phyloP scores from a whole-genome alignment of 2,888 invertebrate species.

The Epiperipatus broadwayi region DNA sequence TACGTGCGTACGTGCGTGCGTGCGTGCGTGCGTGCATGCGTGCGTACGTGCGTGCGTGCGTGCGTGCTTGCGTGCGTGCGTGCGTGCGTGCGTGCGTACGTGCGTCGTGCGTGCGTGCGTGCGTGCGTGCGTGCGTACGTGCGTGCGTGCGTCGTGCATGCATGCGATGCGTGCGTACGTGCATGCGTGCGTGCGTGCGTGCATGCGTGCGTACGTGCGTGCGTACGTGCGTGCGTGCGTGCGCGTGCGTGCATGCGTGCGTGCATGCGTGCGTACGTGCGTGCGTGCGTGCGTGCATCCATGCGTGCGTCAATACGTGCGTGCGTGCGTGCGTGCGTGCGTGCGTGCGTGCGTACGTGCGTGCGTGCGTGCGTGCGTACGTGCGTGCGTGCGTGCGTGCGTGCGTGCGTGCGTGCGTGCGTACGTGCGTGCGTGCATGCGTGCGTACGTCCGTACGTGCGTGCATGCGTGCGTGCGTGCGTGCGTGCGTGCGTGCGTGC shows the following conservation, averaged over 20 bases:
- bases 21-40: slow-evolving; percentile 13
- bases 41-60: slow-evolving; percentile 12
- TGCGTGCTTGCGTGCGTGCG: no score
- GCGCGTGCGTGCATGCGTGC: slow-evolving; percentile 11
- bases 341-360: slow-evolving; percentile 13
- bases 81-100: slow-evolving; percentile 11
- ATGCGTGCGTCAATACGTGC: slow-evolving; percentile 8
- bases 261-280: slow-evolving; percentile 11
- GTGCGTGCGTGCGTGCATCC: slow-evolving; percentile 11
- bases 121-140: slow-evolving; percentile 12
- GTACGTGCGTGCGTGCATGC: slow-evolving; percentile 15
- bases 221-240: slow-evolving; percentile 11
- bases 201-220: slow-evolving; percentile 11
- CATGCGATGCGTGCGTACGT: slow-evolving; percentile 11
- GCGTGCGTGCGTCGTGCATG: no score
- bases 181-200: slow-evolving; percentile 12
- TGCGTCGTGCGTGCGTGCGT: no score
- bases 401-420: slow-evolving; percentile 15
- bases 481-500: slow-evolving; percentile 9
- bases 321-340: slow-evolving; percentile 11
- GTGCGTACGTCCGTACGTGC: slow-evolving; percentile 15
- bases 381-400: slow-evolving; percentile 15
- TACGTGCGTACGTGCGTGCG: slow-evolving; percentile 13
- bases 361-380: slow-evolving; percentile 15
- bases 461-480: slow-evolving; percentile 14